Evolutionary conservation across 1,140 invertebrate genomes (phyloP).

Genomic region (Philotrypesis tridentata): DNA sequence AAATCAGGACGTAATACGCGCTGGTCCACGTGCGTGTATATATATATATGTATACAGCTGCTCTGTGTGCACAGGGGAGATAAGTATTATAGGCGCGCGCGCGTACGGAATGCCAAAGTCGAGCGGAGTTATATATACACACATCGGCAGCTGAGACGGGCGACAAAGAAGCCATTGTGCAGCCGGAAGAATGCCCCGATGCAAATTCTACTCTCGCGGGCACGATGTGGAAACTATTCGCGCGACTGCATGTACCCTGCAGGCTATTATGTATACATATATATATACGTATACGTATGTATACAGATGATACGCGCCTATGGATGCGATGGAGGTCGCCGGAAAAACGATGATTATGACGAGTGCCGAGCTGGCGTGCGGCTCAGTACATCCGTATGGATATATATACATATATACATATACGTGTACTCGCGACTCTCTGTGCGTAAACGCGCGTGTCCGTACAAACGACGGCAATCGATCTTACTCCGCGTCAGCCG

Average conservation of each 20-base stretch:
- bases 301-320: not conserved
- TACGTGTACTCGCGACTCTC: not conserved
- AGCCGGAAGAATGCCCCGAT: not conserved
- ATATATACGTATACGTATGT: no score
- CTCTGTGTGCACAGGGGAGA: no score
- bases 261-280: no score
- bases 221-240: not conserved
- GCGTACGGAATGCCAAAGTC: not conserved
- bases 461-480: not conserved
- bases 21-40: not conserved
- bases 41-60: no score
- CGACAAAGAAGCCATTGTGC: conserved; percentile 31
- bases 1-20: no score
- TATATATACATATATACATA: not conserved
- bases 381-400: not conserved
- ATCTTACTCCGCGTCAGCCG: conserved; percentile 8
- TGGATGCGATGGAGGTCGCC: no score
- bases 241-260: no score
- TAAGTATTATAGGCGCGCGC: not conserved
- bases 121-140: no score
- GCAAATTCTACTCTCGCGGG: not conserved
- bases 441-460: not conserved
- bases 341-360: no score
- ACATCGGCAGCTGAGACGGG: no score
- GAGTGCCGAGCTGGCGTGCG: not conserved